phyloP scores from a whole-genome alignment of 2,797 vertebrate genomes.

The Australoheros facetus region DNA sequence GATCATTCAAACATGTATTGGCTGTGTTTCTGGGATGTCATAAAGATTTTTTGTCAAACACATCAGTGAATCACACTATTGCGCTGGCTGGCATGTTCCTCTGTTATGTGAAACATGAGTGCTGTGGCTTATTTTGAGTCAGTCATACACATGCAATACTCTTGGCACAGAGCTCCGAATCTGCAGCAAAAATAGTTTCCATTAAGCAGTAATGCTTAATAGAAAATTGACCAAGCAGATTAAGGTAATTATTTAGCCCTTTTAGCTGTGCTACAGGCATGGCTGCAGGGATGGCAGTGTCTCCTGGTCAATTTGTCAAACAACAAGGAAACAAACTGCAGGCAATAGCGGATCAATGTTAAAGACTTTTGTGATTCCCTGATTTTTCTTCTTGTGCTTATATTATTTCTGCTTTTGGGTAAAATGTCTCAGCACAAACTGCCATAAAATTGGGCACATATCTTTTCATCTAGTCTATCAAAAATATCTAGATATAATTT shows the following conservation, averaged over 20 bases:
- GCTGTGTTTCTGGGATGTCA: neutral
- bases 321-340: neutral
- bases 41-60: neutral
- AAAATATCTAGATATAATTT: neutral
- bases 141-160: neutral
- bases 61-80: neutral
- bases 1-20: neutral
- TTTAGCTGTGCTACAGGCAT: neutral
- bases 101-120: neutral
- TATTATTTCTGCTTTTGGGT: neutral
- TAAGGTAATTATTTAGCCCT: neutral
- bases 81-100: neutral
- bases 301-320: neutral
- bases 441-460: neutral
- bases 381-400: neutral
- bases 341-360: neutral
- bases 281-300: neutral
- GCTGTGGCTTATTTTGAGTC: constrained; percentile 7
- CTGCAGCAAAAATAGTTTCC: neutral
- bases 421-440: neutral
- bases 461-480: neutral
- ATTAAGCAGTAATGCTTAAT: neutral
- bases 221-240: neutral
- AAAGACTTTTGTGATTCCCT: neutral
- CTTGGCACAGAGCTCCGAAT: neutral